A percentile compares a stretch with the other conserved stretches of the same genome.
These are phyloP conservation scores for Bradypodion pumilum DNA, from an alignment of 2,797 vertebrate genomes.

Conservation along the genomic window DNA sequence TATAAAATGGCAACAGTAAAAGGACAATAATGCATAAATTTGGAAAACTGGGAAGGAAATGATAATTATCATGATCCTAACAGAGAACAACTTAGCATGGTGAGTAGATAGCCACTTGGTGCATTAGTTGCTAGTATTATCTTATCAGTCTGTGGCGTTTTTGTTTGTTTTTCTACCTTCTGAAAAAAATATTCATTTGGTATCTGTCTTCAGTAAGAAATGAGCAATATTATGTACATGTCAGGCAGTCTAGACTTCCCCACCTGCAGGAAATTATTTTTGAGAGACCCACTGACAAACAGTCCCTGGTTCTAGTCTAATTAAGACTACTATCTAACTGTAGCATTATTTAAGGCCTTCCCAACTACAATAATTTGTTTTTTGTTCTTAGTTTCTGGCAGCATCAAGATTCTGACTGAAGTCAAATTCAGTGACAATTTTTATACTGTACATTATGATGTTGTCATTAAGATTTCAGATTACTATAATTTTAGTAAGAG, in stretches of 20 bases:
- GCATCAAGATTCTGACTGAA: slow-evolving; percentile 26
- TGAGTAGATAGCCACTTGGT: too few species aligned
- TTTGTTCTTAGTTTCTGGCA: not conserved
- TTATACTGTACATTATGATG: not conserved
- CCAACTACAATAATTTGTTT: not conserved
- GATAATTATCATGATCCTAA: too few species aligned
- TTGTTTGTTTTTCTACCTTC: too few species aligned
- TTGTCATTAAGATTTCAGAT: slow-evolving; percentile 17
- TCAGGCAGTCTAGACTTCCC: not conserved
- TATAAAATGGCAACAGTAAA: too few species aligned
- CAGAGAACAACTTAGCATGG: too few species aligned
- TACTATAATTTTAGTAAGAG: slow-evolving; percentile 28
- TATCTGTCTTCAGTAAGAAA: not conserved
- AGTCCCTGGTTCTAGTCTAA: not conserved
- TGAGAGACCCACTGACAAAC: not conserved
- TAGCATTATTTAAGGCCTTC: not conserved
- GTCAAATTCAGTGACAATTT: not conserved
- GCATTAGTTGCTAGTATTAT: too few species aligned
- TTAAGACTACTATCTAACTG: not conserved
- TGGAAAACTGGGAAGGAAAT: too few species aligned
- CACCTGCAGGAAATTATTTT: not conserved
- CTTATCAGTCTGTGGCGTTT: too few species aligned
- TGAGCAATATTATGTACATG: not conserved
- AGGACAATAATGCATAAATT: too few species aligned
- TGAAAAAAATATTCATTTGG: too few species aligned